phyloP scores from a whole-genome alignment of 2,888 invertebrate genomes.

The Frankliniella fusca region DNA sequence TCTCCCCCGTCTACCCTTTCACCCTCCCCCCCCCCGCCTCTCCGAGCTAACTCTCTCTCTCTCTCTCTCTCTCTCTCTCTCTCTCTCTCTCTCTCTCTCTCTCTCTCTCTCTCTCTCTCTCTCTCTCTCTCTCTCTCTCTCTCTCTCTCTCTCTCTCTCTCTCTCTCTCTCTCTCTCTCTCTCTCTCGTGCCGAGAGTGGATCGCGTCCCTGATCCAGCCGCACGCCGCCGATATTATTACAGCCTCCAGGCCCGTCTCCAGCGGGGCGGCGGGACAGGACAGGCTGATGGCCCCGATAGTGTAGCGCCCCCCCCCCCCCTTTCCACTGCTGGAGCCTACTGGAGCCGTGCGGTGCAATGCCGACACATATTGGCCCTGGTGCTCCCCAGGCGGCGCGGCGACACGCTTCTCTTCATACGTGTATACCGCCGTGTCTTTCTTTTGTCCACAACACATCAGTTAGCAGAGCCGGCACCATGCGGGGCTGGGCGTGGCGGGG shows the following conservation, averaged over 20 bases:
- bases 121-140: not conserved
- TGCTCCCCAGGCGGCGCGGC: not conserved
- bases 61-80: not conserved
- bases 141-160: constrained; percentile 3
- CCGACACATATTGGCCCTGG: constrained; percentile 8
- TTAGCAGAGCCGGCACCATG: no score
- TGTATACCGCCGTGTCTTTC: no score
- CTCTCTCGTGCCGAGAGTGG: not conserved
- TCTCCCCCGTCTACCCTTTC: not conserved
- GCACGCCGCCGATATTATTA: constrained; percentile 13
- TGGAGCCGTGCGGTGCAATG: not conserved
- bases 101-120: not conserved
- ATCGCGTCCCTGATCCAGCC: constrained; percentile 1
- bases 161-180: not conserved
- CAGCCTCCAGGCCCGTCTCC: not conserved
- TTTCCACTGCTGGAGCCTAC: no score
- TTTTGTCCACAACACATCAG: no score
- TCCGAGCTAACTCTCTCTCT: not conserved
- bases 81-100: not conserved
- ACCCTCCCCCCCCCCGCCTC: not conserved
- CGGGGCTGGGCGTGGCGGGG: no score
- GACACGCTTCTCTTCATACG: no score
- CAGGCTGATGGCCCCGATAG: constrained; percentile 9
- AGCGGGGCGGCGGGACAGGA: not conserved
- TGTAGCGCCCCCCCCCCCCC: not conserved